Base-by-base conservation (phyloP, 2,113 vertebrate species). In the Scortum barcoo region DNA sequence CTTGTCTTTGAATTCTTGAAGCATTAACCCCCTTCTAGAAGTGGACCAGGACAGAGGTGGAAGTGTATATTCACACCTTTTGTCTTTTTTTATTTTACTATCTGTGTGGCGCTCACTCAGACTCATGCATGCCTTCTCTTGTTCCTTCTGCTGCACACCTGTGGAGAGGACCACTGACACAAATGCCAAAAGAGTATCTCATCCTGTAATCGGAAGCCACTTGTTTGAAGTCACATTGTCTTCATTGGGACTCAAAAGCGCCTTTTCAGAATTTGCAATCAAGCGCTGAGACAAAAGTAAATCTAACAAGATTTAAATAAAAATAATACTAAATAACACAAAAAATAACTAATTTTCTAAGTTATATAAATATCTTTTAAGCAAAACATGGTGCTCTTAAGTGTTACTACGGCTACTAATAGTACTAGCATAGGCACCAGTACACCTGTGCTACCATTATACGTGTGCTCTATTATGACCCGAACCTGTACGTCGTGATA, bases 121-220 rank as follows among this genome's bases (percentile, higher is more conserved):
- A 92, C 65, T 90, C 80, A 80, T 91, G 92, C 93, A 94, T 93
- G 92, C 86, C 88, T 89, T 89, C 42, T 89, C 62, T 68, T 78
- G 24, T 68, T 85, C 71, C 82, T 76, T 74, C 80, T 46, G 72
- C 83, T 91, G 77, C 77, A 86, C 82, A 81, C 44, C 57, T 80
- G 77, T 76, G 72, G 69, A 77, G 81, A 38, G 61, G 76, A 77
- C 76, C 80, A 83, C 76, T 66, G 61, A 87, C 60, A 63, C 68
- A 88, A 71, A 82, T 36, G 74, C 72, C 86, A 83, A 90, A 81
- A 65, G 30, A 60, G 53, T 69, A 54, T 40, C 70, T 50, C 24
- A 5, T 42, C 57, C 30, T 36, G 7, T 40, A 61, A 72, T 63
- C 44, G 38, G 22, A 54, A 53, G 44, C n/a, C 71, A 71, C 50